Percentiles rank a stretch among this genome's conserved stretches.
Evolutionary conservation across 2,888 invertebrate species (phyloP).

Genomic region (Heliconius aoede): DNA sequence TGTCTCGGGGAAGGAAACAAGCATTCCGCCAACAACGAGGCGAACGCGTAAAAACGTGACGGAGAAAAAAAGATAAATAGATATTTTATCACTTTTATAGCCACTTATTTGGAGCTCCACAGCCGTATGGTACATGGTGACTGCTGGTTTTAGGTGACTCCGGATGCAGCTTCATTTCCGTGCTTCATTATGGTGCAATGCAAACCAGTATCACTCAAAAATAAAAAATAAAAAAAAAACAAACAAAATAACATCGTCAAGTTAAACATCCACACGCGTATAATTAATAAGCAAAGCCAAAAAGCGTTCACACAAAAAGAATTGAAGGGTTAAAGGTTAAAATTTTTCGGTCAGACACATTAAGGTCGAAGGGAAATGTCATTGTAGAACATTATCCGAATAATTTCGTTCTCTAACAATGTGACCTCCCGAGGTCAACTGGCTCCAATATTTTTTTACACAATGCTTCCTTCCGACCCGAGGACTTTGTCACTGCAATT

Average conservation of each 20-base stretch:
- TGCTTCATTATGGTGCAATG: constrained; percentile 39
- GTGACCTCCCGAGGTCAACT: constrained; percentile 62
- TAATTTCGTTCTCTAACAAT: constrained; percentile 65
- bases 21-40: constrained; percentile 61
- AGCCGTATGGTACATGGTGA: constrained; percentile 67
- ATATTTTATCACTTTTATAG: constrained; percentile 82
- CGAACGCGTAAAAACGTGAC: constrained; percentile 61
- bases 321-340: constrained; percentile 45
- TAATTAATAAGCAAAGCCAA: constrained; percentile 23
- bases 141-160: constrained; percentile 47
- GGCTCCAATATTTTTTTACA: constrained; percentile 57
- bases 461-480: constrained; percentile 52
- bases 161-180: constrained; percentile 46
- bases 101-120: constrained; percentile 73
- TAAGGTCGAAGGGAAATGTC: constrained; percentile 61
- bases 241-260: constrained; percentile 13
- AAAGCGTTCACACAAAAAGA: constrained; percentile 34
- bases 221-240: constrained; percentile 7
- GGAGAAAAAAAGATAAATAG: constrained; percentile 73
- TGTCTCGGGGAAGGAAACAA: constrained; percentile 71
- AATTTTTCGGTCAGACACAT: constrained; percentile 46
- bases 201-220: not conserved
- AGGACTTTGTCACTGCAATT: constrained; percentile 69
- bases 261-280: constrained; percentile 1
- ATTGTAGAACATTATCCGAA: constrained; percentile 62